A percentile compares a stretch with the other conserved stretches of the same genome.
phyloP scores from a whole-genome alignment of 2,888 invertebrate genomes.

The Heliconius charithonia region DNA sequence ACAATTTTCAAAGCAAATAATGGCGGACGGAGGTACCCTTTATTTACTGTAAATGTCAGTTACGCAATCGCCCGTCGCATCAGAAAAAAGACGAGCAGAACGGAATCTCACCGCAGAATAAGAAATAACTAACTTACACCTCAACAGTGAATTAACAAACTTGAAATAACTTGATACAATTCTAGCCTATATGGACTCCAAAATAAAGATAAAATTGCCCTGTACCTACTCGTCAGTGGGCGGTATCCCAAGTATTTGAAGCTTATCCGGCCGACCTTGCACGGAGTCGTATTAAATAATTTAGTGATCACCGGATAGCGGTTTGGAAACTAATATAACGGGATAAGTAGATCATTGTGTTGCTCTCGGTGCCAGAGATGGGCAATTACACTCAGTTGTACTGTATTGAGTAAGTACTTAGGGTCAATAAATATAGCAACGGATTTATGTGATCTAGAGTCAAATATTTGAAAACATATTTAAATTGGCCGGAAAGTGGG shows the following conservation, averaged over 20 bases:
- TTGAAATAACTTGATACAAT: conserved; percentile 25
- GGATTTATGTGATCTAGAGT: not conserved
- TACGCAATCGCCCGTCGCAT: conserved; percentile 22
- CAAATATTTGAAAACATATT: not conserved
- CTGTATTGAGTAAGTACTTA: not conserved
- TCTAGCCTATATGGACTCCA: conserved; percentile 6
- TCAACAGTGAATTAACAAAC: conserved; percentile 31
- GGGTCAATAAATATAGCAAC: not conserved
- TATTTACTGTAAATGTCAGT: conserved; percentile 20
- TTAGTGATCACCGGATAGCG: conserved; percentile 67
- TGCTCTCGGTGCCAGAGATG: conserved; percentile 21
- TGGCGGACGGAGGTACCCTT: not conserved
- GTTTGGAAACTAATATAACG: conserved; percentile 70
- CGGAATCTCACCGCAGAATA: conserved; percentile 43
- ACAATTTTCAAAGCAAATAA: conserved; percentile 1
- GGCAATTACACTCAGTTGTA: conserved; percentile 13
- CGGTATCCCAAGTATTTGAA: conserved; percentile 2
- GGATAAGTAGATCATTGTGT: conserved; percentile 52
- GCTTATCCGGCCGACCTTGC: conserved; percentile 48
- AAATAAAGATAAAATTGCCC: conserved; percentile 33
- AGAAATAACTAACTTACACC: conserved; percentile 34
- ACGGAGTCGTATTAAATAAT: conserved; percentile 66
- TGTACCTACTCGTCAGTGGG: not conserved
- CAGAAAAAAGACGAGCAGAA: conserved; percentile 39
- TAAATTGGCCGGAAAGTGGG: too few relatives aligned